phyloP scores from a whole-genome alignment of 2,113 vertebrate genomes.

The Copsychus sechellarum region DNA sequence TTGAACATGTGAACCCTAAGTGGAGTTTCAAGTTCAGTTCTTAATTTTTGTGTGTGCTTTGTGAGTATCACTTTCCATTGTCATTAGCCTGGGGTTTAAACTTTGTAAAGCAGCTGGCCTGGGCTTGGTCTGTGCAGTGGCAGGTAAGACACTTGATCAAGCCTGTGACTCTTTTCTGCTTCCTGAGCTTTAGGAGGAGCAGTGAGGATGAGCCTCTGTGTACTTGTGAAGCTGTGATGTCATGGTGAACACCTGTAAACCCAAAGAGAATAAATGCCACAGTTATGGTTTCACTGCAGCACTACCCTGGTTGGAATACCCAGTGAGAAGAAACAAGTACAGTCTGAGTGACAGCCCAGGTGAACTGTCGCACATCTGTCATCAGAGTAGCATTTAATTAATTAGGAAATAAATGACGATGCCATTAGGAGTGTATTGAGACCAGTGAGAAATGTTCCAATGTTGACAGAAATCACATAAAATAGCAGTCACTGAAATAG shows the following conservation, averaged over 20 bases:
- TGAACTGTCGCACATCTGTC: background rate
- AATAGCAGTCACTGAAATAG: background rate
- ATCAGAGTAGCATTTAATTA: conserved; percentile 42
- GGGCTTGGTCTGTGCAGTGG: background rate
- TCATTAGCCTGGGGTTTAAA: background rate
- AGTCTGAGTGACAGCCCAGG: conserved; percentile 8
- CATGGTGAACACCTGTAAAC: background rate
- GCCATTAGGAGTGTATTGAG: conserved; percentile 18
- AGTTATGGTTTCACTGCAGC: background rate
- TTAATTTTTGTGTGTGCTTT: background rate
- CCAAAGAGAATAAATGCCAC: background rate
- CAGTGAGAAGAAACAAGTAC: background rate
- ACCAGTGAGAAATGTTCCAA: background rate
- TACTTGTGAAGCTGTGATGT: background rate
- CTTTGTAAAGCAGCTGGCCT: background rate
- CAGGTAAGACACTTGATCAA: background rate
- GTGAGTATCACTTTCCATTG: background rate
- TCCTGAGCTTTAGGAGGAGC: background rate
- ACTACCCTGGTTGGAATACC: background rate
- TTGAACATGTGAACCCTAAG: background rate
- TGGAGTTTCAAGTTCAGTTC: background rate
- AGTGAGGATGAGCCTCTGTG: background rate
- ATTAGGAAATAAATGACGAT: conserved; percentile 52
- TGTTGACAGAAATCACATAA: conserved; percentile 39
- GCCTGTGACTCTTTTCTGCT: background rate